Base-by-base conservation (phyloP, 2,797 vertebrate species). In the Galago senegalensis region DNA sequence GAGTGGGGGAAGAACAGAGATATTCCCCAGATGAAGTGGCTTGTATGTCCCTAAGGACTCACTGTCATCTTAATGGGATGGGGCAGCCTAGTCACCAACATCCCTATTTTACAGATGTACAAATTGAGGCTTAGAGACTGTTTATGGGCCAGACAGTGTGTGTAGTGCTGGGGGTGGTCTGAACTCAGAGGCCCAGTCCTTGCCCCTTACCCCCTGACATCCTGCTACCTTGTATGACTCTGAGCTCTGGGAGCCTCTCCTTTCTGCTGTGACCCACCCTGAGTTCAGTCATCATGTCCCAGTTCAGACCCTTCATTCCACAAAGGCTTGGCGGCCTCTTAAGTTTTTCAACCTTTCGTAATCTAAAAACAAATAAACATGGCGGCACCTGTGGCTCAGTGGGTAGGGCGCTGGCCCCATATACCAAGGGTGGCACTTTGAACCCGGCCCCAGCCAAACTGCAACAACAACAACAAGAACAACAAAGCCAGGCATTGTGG, bases 161-260 rank as follows among this genome's bases (percentile, higher is more conserved):
- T 2, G 0, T 0, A 31, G 5, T 4, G 31, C 18, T 11, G 1
- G 21, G 80, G 43, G 8, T 3, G 6, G 3, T 80, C 83, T 72
- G 79, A 61, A 61, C n/a, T 25, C 87, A 17, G 40, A 34, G 25
- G 43, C 1, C 53, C 34, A 9, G 8, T n/a, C 14, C 40, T 25
- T 63, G 3, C 25, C 60, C 17, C 29, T 5, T 7, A 53, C 27
- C 21, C 9, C 4, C 29, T 12, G 13, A 63, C 11, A 63, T 63
- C 61, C 34, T 11, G 56, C 21, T 53, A 53, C 60, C 86, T 69
- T 7, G 0, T 58, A 37, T 70, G 11, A 10, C 73, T 65, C 63
- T 0, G 9, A 37, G 25, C 27, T 56, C 43, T 6, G 37, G 67
- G n/a, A 53, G 13, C 31, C 37, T 27, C 63, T 12, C 11, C 3